Percentiles rank a stretch among this genome's conserved stretches.
phyloP scores from a whole-genome alignment of 2,888 invertebrate species.

The Cyaniris semiargus region DNA sequence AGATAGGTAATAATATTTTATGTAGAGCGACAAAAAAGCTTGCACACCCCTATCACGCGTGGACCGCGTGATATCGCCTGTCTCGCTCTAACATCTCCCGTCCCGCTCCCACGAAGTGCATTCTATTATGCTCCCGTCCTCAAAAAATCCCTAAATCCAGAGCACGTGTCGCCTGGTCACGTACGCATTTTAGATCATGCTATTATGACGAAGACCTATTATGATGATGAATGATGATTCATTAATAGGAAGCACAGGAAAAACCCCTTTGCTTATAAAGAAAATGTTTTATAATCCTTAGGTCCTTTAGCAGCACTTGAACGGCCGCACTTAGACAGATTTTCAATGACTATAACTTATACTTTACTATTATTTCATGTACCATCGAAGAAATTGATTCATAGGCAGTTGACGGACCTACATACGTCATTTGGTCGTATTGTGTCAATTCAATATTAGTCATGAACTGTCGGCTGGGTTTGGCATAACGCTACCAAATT shows the following conservation, averaged over 20 bases:
- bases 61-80: conserved; percentile 30
- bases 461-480: no score
- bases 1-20: conserved; percentile 6
- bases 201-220: neutral
- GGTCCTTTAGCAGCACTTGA: no score
- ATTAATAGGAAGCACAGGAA: neutral
- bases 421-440: no score
- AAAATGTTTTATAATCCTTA: neutral
- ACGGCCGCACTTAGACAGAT: no score
- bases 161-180: conserved; percentile 40
- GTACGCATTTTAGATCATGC: conserved; percentile 34
- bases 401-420: no score
- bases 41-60: conserved; percentile 20
- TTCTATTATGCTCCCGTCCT: conserved; percentile 26
- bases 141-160: conserved; percentile 30
- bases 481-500: no score
- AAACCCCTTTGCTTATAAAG: neutral
- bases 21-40: conserved; percentile 4
- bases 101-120: conserved; percentile 29
- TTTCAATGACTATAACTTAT: no score
- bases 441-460: no score
- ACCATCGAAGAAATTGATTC: no score
- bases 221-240: neutral
- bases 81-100: conserved; percentile 32
- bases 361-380: no score